Conservation (phyloP, 2,113 vertebrate species). For the Greenwoodochromis staneri region DNA sequence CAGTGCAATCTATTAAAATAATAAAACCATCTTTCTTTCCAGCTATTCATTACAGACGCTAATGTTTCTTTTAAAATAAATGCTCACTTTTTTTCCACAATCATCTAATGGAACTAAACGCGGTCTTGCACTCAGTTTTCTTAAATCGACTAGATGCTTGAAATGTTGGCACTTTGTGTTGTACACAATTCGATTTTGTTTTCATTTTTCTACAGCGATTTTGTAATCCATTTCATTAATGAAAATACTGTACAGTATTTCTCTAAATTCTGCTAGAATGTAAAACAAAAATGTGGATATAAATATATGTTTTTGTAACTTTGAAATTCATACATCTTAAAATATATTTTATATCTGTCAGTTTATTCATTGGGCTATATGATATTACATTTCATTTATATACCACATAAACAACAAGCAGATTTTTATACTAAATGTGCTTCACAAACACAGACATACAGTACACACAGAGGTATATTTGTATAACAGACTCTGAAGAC, state of each 20-base stretch:
- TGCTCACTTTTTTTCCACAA: not conserved
- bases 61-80: not conserved
- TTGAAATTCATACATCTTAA: not conserved
- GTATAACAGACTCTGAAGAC: not conserved
- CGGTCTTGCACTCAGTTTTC: not conserved
- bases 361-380: not conserved
- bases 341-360: not conserved
- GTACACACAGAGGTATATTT: not conserved
- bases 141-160: not conserved
- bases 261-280: not conserved
- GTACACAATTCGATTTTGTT: rapidly evolving
- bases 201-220: not conserved
- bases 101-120: not conserved
- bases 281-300: not conserved
- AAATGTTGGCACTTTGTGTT: not conserved
- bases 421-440: not conserved
- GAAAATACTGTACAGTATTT: not conserved
- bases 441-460: rapidly evolving
- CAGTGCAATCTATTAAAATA: not conserved
- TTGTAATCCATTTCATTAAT: not conserved
- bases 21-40: not conserved
- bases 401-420: not conserved
- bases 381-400: not conserved
- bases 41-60: not conserved
- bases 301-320: not conserved